Percentiles rank a stretch among this genome's conserved stretches.
phyloP scores from a whole-genome alignment of 2,888 invertebrate genomes.

The Pycnomerus fuliginosus region DNA sequence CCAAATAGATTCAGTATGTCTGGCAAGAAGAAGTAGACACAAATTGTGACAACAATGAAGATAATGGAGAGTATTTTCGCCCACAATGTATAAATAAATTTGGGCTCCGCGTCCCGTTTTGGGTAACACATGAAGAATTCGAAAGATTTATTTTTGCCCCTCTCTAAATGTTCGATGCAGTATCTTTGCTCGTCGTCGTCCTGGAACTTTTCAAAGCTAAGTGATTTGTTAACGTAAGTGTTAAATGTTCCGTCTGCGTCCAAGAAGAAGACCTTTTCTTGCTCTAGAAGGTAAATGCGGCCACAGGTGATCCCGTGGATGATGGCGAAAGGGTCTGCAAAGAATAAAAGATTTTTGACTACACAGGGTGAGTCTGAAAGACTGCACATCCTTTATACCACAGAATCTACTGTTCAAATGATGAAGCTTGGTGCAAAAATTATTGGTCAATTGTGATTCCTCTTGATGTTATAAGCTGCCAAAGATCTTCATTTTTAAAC shows the following conservation, averaged over 20 bases:
- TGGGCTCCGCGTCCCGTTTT: slow-evolving; percentile 11
- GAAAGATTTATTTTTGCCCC: slow-evolving; percentile 6
- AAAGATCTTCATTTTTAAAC: too few species aligned
- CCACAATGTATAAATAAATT: slow-evolving; percentile 33
- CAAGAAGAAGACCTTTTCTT: slow-evolving; percentile 19
- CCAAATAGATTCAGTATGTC: slow-evolving; percentile 39
- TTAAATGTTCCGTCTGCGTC: slow-evolving; percentile 26
- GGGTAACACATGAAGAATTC: slow-evolving; percentile 18
- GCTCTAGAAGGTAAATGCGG: slow-evolving; percentile 17
- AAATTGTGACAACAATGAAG: slow-evolving; percentile 33
- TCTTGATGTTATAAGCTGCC: too few species aligned
- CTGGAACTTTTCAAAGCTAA: slow-evolving; percentile 9
- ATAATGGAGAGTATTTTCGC: slow-evolving; percentile 34
- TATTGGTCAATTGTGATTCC: too few species aligned
- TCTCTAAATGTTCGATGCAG: slow-evolving; percentile 25
- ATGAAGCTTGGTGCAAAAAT: too few species aligned
- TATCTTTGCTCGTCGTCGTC: slow-evolving; percentile 18
- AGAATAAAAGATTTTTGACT: not conserved
- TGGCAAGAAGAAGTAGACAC: slow-evolving; percentile 34
- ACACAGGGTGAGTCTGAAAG: too few species aligned
- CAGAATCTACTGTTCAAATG: too few species aligned
- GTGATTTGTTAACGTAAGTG: slow-evolving; percentile 17
- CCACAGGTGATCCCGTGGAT: slow-evolving; percentile 17
- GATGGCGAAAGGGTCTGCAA: slow-evolving; percentile 27
- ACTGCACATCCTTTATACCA: too few species aligned